phyloP scores from a whole-genome alignment of 2,113 vertebrate species.

The Hippocampus zosterae region DNA sequence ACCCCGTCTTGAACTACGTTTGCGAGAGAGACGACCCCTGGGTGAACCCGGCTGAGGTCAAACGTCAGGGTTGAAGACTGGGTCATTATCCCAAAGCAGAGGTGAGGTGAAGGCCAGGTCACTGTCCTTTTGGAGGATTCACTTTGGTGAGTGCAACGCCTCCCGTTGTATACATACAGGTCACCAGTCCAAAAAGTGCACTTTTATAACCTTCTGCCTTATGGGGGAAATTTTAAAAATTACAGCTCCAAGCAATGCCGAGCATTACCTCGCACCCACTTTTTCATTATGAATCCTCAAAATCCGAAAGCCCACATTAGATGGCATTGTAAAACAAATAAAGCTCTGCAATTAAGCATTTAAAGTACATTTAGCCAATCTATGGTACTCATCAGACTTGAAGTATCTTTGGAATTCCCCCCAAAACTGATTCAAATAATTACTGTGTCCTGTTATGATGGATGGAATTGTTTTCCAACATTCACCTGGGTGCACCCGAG shows the following conservation, averaged over 20 bases:
- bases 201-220: not conserved
- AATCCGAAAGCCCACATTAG: too few relatives aligned
- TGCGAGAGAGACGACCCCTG: slow-evolving; percentile 31
- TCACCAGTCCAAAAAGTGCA: not conserved
- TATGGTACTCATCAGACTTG: too few relatives aligned
- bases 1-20: slow-evolving; percentile 42
- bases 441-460: too few relatives aligned
- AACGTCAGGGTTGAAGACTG: slow-evolving; percentile 62
- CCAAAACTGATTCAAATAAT: too few relatives aligned
- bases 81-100: slow-evolving; percentile 30
- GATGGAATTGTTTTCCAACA: too few relatives aligned
- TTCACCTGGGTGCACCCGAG: too few relatives aligned
- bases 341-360: not conserved
- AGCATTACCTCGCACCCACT: too few relatives aligned
- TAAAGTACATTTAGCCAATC: too few relatives aligned
- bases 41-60: slow-evolving; percentile 43
- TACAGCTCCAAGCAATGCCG: too few relatives aligned
- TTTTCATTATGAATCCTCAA: too few relatives aligned
- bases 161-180: slow-evolving; percentile 11
- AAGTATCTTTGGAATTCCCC: too few relatives aligned
- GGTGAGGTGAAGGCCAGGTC: slow-evolving; percentile 42
- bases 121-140: not conserved
- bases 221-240: not conserved
- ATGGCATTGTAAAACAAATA: too few relatives aligned
- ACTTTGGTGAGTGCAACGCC: not conserved